These are phyloP conservation scores for Penaeus japonicus DNA, from an alignment of 1,140 invertebrate species.

Conservation along the genomic window DNA sequence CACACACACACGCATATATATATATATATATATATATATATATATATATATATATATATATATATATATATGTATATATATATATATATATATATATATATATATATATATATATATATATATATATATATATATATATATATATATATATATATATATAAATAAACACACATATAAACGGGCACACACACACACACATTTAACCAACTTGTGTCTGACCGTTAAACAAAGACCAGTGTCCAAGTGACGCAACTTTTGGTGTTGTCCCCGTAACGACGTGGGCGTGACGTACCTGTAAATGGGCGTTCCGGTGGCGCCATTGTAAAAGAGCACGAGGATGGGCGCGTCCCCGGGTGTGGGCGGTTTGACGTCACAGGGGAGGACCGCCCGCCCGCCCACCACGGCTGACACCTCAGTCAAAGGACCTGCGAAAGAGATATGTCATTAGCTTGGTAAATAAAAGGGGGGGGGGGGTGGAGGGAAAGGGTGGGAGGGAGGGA, in stretches of 20 bases:
- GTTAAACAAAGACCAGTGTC: neutral
- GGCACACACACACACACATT: neutral
- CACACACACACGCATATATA: neutral
- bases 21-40: neutral
- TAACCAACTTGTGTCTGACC: too few species aligned
- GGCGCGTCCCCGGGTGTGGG: slow-evolving; percentile 9
- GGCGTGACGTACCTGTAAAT: slow-evolving; percentile 22
- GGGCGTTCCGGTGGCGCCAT: slow-evolving; percentile 23
- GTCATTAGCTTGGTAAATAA: too few species aligned
- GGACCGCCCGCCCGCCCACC: neutral
- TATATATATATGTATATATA: neutral
- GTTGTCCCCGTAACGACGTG: too few species aligned
- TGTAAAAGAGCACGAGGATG: slow-evolving; percentile 38
- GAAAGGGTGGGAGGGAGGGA: too few species aligned
- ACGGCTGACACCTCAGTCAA: slow-evolving; percentile 1
- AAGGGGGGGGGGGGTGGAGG: too few species aligned
- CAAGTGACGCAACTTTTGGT: neutral
- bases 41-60: neutral
- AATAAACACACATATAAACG: neutral
- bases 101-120: too few species aligned
- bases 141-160: too few species aligned
- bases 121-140: too few species aligned
- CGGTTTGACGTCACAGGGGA: slow-evolving; percentile 23
- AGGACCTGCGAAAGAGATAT: neutral
- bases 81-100: too few species aligned